Evolutionary conservation across 2,888 invertebrate species (phyloP).

Genomic region (Amblyteles armatorius): DNA sequence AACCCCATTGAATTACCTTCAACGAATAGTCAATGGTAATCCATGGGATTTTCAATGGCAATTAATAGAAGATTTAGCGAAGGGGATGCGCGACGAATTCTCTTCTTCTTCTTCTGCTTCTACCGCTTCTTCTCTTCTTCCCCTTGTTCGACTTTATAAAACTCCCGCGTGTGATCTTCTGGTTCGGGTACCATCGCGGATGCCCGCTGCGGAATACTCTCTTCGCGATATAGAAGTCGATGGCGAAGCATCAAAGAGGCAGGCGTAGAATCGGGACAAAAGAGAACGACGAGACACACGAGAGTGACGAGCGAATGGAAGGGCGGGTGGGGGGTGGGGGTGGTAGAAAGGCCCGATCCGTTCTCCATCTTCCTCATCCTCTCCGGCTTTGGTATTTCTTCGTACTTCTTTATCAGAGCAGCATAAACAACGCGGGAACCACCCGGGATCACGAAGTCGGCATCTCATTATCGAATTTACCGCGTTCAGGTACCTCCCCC

Average conservation of each 20-base stretch:
- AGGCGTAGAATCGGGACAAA: conserved; percentile 9
- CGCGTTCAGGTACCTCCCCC: conserved; percentile 72
- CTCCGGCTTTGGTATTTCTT: conserved; percentile 1
- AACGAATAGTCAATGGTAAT: too few species aligned
- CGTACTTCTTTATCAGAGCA: conserved; percentile 53
- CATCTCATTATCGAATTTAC: conserved; percentile 76
- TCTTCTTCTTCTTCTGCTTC: conserved; percentile 35
- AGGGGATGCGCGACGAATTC: conserved; percentile 12
- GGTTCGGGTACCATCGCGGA: neutral
- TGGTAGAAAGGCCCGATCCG: conserved; percentile 45
- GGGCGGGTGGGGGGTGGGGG: conserved; percentile 21
- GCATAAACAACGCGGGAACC: conserved; percentile 59
- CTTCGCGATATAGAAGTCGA: conserved; percentile 12
- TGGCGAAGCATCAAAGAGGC: conserved; percentile 23
- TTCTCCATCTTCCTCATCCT: conserved; percentile 42
- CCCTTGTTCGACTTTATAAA: conserved; percentile 32
- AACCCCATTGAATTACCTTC: too few species aligned
- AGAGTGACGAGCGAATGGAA: conserved; percentile 12
- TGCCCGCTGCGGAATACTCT: conserved; percentile 37
- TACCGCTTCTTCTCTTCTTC: conserved; percentile 32
- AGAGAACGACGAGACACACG: conserved; percentile 23
- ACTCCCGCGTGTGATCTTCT: conserved; percentile 37
- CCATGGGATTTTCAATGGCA: too few species aligned
- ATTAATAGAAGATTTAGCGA: too few species aligned
- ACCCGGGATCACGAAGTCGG: conserved; percentile 72